A percentile compares a stretch with the other conserved stretches of the same genome.
Conservation (phyloP, 2,797 vertebrate species). For the Falco rusticolus region DNA sequence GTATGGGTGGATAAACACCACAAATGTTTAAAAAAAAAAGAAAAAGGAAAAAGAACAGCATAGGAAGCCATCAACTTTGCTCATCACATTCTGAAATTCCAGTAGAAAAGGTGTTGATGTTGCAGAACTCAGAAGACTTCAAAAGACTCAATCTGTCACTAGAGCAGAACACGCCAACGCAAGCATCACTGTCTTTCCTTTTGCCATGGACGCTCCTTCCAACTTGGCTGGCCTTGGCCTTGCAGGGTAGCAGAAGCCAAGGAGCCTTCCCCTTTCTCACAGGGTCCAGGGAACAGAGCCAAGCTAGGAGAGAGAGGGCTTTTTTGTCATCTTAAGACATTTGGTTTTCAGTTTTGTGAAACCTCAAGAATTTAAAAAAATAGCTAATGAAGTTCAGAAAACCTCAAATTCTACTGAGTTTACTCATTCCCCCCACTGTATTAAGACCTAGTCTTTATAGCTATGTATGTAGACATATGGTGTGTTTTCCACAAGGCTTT, state of each 20-base stretch:
- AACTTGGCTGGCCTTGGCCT: slow-evolving; percentile 29
- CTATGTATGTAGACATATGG: slow-evolving; percentile 25
- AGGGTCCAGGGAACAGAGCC: slow-evolving; percentile 16
- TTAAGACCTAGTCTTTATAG: slow-evolving; percentile 12
- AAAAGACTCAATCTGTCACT: slow-evolving; percentile 4
- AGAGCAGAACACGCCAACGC: neutral
- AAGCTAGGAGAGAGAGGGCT: slow-evolving; percentile 1
- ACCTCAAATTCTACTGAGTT: slow-evolving; percentile 65
- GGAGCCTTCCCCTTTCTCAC: slow-evolving; percentile 38
- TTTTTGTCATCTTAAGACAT: slow-evolving; percentile 47
- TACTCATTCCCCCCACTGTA: slow-evolving; percentile 27
- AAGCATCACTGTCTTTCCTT: slow-evolving; percentile 10
- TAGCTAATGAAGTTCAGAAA: slow-evolving; percentile 60
- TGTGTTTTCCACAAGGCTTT: neutral
- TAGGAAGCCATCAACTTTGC: neutral
- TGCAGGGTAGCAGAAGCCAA: slow-evolving; percentile 1
- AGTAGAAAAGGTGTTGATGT: neutral
- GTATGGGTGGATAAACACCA: neutral
- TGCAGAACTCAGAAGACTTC: neutral
- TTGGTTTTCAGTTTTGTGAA: slow-evolving; percentile 61
- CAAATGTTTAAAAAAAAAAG: neutral
- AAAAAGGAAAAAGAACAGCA: too few relatives aligned
- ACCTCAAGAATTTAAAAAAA: slow-evolving; percentile 61
- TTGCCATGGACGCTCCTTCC: slow-evolving; percentile 22
- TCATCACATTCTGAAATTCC: neutral